Evolutionary conservation across 2,888 invertebrate species (phyloP), one percentile per base, ranked within the genome.

Genomic region (Scrobipalpa atriplicella): DNA sequence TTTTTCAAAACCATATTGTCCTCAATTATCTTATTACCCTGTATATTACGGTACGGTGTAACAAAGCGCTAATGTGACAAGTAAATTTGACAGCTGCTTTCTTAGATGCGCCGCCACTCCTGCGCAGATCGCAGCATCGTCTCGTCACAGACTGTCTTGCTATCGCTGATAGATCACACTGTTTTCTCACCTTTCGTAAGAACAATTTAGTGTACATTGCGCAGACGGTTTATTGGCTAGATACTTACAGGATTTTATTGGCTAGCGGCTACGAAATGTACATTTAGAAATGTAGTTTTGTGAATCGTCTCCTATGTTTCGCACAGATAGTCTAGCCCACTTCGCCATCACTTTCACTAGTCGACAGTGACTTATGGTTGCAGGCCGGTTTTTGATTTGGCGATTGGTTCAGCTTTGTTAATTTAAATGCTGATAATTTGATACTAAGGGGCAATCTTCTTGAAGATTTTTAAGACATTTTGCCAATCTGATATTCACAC

Each of bases 71-170:
- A 43, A 66, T 72, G 73, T 83, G 81, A 83, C 80, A 79, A 74
- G 80, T 79, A 80, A 81, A 81, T 83, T 83, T 83, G 83, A 83
- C 82, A 79, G 75, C 60, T 71, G 78, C 80, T 79, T 83, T 80
- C 81, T 66, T 56, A 69, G 71, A 70, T 70, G 72, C 73, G 68
- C 68, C 69, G 64, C 74, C 79, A 19, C 54, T 19, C 54, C 19
- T 18, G 13, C 54, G 21, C 54, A 21, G 21, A 56, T 56, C 54
- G 21, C 21, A 1, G 2, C 21, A n/a, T 47, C 47, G 47, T 47
- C 47, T 47, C 47, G 47, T 47, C 47, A 39, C 39, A 47, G 10
- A 47, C n/a, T n/a, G 47, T 47, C 47, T 47, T 5, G 8, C n/a
- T n/a, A 47, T 43, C 10, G 47, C 5, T n/a, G n/a, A 16, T n/a